Evolutionary conservation across 2,113 vertebrate genomes (phyloP), one percentile per base, ranked within the genome.

Genomic region (Pontoporia blainvillei): DNA sequence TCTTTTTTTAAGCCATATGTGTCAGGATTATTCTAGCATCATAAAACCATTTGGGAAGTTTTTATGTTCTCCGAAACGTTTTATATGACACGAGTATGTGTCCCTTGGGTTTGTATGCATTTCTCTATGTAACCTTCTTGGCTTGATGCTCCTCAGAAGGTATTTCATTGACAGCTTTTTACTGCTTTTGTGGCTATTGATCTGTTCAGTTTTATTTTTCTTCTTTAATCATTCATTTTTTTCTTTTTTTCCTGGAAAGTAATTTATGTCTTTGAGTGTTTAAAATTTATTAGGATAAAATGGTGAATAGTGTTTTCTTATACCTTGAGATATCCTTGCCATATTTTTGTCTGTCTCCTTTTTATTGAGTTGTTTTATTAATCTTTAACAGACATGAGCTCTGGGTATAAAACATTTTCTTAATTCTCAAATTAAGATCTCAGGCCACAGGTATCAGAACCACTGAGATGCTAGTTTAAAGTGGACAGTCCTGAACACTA

Each of bases 41-140:
- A 86, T 95, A 94, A 94, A 95, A 69, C 86, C 78, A 95, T 95
- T 89, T 89, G 75, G 91, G 67, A 94, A 90, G 76, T 36, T 96
- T 95, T 96, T 96, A 94, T 95, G n/a, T 67, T 92, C 81, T 92
- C 71, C 71, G 89, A 96, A 88, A 83, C 18, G 54, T 92, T 95
- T 96, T 86, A 52, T 90, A 41, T 86, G 57, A 83, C 82, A 66
- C 2, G 14, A 85, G 31, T 94, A 83, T 95, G 36, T 95, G 67
- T 95, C 96, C 85, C 61, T 83, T 94, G 95, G 46, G 82, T 83
- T 93, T 57, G 3, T 66, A 34, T 82, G 88, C 92, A 49, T 96
- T 94, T 86, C 25, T 94, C 79, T 96, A 5, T 64, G 31, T 88
- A 94, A 89, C 18, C 6, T 1, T 61, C 46, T 73, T 96, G 54